Conservation (phyloP, 2,888 invertebrate species). For the Tenthredo mesomela region DNA sequence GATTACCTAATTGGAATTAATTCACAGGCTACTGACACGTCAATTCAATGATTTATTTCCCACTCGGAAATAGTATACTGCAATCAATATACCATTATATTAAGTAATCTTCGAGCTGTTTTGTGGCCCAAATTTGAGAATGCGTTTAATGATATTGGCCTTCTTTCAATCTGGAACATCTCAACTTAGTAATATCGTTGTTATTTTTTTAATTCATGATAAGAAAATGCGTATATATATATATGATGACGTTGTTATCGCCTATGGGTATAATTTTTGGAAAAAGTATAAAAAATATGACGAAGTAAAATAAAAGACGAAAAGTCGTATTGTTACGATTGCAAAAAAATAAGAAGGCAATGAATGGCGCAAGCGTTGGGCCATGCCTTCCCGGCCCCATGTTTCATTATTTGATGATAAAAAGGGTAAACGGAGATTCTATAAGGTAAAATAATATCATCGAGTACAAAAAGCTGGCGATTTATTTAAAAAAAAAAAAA, state of each 20-base stretch:
- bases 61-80: not conserved
- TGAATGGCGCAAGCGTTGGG: conserved; percentile 67
- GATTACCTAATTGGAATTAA: no score
- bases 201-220: not conserved
- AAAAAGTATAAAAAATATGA: not conserved
- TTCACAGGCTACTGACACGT: no score
- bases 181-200: not conserved
- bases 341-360: conserved; percentile 56
- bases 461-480: not conserved
- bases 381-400: conserved; percentile 66
- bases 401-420: conserved; percentile 62
- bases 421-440: conserved; percentile 58
- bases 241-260: not conserved
- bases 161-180: not conserved
- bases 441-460: conserved; percentile 59
- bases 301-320: not conserved
- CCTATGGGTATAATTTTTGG: not conserved
- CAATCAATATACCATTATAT: not conserved
- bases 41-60: no score
- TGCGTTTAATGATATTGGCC: not conserved
- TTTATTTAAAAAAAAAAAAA: not conserved
- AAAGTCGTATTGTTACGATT: conserved; percentile 31
- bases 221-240: no score
- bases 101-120: not conserved
- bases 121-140: not conserved